Base-by-base conservation (phyloP, 2,888 invertebrate genomes). In the Melanotus villosus region DNA sequence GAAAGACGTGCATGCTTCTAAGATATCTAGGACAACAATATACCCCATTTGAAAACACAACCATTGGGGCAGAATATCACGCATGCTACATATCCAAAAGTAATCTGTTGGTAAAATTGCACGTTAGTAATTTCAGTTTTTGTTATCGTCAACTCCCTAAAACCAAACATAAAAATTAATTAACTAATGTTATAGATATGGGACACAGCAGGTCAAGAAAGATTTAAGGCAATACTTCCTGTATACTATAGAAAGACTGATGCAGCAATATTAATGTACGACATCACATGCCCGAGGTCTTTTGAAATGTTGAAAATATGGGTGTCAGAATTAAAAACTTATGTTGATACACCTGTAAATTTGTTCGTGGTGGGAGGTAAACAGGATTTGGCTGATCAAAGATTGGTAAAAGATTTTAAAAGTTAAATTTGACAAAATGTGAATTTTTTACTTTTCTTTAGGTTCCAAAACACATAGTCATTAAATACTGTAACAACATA, bases 191-290 rank as follows among this genome's bases (percentile, higher is more conserved):
- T n/a, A n/a, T 30, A 94, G 91, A 91, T 95, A 1, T 95, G 95
- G 95, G 95, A 95, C 83, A 95, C 95, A 0, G 95, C 95, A 0
- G 95, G 95, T 0, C 94, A 95, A 81, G 95, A 95, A 83, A 83
- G 95, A 57, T 97, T 96, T 83, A 89, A 93, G 68, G 92, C 97
- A 0, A 96, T 97, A 92, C 95, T 96, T 0, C 97, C 97, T 4
- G 95, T 97, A 95, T 97, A 97, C 83, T 97, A 97, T 82, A 87
- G 97, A 57, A 96, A 95, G 81, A 93, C 96, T 0, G 96, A 95
- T 82, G 96, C 95, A 0, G 97, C 97, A 0, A 87, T 97, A 54
- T 86, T 97, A 52, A 92, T 96, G 0, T 97, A 93, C 81, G 97
- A 97, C 82, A 90, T 97, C 70, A 93, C 95, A 2, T 90, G 92